Base-by-base conservation (phyloP, 1,140 invertebrate genomes). In the Helicoverpa armigera region DNA sequence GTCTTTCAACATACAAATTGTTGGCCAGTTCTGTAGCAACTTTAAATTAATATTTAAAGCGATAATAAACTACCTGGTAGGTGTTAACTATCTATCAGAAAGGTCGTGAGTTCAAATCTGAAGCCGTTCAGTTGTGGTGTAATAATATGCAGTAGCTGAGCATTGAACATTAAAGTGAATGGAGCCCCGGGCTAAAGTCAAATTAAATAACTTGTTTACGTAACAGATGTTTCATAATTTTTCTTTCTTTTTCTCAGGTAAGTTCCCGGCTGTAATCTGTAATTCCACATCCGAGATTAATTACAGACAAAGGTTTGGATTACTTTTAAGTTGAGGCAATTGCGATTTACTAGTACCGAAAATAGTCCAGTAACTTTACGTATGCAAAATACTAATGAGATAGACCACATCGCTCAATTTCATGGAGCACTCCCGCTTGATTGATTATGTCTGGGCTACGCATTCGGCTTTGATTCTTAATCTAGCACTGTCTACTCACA, bases 231-330 rank as follows among this genome's bases (percentile, higher is more conserved):
- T 67, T 53, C 12, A 72, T 56, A 31, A 53, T 70, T 23, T 65
- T 54, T 63, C 13, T 80, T 76, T 65, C 43, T 82, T 72, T 67
- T 85, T 84, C 10, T 18, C 83, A 85, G 83, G 83, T 85, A 85
- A 85, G 83, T 85, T 80, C 48, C 74, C 67, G 60, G 35, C n/a
- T n/a, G n/a, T n/a, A n/a, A n/a, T n/a, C n/a, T 77, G 53, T 29
- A 50, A 35, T 50, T 75, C 16, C 5, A 14, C 31, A 43, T 9
- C 11, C 10, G 11, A 16, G 10, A n/a, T 18, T 31, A 16, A 73
- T 23, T 43, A 43, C 3, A n/a, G 13, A 16, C 35, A 35, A 43
- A 54, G 70, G 53, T 16, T 65, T 53, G 50, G 50, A 65, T 11
- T 48, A 60, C 4, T 43, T 43, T 43, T 43, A 43, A 43, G 35